Evolutionary conservation across 2,888 invertebrate genomes (phyloP), one percentile per base, ranked within the genome.

Genomic region (Heliconius aoede): DNA sequence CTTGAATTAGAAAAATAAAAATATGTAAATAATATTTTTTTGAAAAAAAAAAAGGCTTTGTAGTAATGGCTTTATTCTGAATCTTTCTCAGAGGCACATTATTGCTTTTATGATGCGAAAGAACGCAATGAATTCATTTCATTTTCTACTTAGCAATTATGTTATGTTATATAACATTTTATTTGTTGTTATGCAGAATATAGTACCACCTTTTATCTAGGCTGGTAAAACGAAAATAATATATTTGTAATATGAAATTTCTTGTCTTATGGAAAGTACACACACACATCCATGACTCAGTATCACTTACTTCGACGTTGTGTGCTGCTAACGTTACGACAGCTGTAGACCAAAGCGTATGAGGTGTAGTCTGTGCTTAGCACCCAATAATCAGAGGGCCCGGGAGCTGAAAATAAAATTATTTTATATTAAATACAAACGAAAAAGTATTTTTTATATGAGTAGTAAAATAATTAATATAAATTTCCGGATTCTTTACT

Each of bases 311-410:
- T 87, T 83, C 88, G 85, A 82, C 92, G 92, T 74, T 83, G 80
- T 61, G 93, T 82, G 15, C 87, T 82, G 72, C 89, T 89, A 55
- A 93, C 85, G 81, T 95, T 91, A 1, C 84, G 84, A 83, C 96
- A 96, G 46, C 95, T 95, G 92, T 95, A 96, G 1, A 96, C 95
- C 0, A 96, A 93, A 5, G 96, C 90, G 80, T 95, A 96, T 61
- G 91, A 90, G 0, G 89, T 88, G 83, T 96, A 96, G 84, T 96
- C 96, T 0, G 96, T 96, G 46, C 94, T 85, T 4, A 85, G 79
- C 21, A 86, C 80, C 85, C 86, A 86, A 73, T 86, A 86, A 24
- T 84, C 81, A 0, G 81, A 61, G 8, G 81, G 77, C 18, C 74
- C 73, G 8, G 82, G 72, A 15, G 72, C 86, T 86, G 74, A 24